phyloP scores from a whole-genome alignment of 2,888 invertebrate genomes.

The Encarsia formosa region DNA sequence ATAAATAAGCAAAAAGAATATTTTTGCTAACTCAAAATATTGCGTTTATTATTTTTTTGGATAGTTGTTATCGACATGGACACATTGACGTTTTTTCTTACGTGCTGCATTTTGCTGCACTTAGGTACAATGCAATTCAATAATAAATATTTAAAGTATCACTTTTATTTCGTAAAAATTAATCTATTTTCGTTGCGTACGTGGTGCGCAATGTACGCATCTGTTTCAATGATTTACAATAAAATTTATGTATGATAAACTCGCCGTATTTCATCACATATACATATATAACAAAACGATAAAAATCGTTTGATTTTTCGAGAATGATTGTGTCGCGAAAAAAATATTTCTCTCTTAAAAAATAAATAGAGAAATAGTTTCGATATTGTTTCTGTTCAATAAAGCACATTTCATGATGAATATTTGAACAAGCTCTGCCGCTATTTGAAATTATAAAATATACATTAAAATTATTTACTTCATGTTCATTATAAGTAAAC shows the following conservation, averaged over 20 bases:
- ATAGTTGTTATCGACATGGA: constrained; percentile 5
- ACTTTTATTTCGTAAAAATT: constrained; percentile 17
- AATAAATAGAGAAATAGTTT: constrained; percentile 16
- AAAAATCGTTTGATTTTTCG: constrained; percentile 8
- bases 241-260: constrained; percentile 18
- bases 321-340: constrained; percentile 6
- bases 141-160: constrained; percentile 19
- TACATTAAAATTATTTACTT: no score
- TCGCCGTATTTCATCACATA: constrained; percentile 7
- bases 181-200: constrained; percentile 15
- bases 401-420: no score
- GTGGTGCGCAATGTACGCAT: constrained; percentile 3
- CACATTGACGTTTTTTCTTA: background rate
- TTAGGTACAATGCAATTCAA: constrained; percentile 15
- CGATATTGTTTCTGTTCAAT: background rate
- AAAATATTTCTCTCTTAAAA: constrained; percentile 20
- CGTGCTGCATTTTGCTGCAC: constrained; percentile 7
- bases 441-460: no score
- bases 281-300: constrained; percentile 24
- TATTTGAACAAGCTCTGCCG: no score
- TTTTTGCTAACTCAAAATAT: constrained; percentile 26
- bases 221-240: constrained; percentile 24
- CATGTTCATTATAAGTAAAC: no score
- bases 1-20: no score
- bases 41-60: constrained; percentile 21